Evolutionary conservation across 2,888 invertebrate genomes (phyloP).

Genomic region (Cacoxenus indagator): DNA sequence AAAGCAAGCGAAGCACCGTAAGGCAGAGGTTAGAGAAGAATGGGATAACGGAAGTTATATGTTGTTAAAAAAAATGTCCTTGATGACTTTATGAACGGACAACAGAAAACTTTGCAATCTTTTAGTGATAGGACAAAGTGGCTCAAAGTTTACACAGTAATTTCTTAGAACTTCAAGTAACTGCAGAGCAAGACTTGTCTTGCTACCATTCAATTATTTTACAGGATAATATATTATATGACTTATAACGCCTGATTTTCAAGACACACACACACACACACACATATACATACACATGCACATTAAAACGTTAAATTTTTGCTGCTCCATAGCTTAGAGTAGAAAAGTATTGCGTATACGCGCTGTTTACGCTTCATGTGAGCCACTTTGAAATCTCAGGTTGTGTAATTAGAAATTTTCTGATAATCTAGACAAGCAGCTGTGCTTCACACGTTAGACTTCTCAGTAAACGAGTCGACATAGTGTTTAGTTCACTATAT

Average conservation of each 20-base stretch:
- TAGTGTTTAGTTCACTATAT: conserved; percentile 23
- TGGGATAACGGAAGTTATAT: neutral
- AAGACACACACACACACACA: neutral
- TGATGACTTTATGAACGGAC: neutral
- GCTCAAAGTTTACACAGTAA: too few species aligned
- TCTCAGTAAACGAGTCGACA: neutral
- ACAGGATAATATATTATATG: conserved; percentile 22
- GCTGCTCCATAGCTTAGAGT: neutral
- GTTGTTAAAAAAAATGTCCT: neutral
- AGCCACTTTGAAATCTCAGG: neutral
- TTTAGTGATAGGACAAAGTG: too few species aligned
- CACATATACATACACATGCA: neutral
- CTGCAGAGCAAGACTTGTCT: too few species aligned
- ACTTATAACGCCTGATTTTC: neutral
- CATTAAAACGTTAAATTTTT: neutral
- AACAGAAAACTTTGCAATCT: too few species aligned
- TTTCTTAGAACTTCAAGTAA: too few species aligned
- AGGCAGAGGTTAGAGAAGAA: neutral
- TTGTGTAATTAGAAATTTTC: neutral
- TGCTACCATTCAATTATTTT: neutral
- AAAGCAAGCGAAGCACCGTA: neutral
- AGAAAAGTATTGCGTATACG: neutral
- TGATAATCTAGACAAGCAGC: neutral
- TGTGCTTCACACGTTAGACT: neutral
- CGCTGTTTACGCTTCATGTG: neutral